Evolutionary conservation across 1,140 invertebrate genomes (phyloP).

Genomic region (Lepidurus apus): DNA sequence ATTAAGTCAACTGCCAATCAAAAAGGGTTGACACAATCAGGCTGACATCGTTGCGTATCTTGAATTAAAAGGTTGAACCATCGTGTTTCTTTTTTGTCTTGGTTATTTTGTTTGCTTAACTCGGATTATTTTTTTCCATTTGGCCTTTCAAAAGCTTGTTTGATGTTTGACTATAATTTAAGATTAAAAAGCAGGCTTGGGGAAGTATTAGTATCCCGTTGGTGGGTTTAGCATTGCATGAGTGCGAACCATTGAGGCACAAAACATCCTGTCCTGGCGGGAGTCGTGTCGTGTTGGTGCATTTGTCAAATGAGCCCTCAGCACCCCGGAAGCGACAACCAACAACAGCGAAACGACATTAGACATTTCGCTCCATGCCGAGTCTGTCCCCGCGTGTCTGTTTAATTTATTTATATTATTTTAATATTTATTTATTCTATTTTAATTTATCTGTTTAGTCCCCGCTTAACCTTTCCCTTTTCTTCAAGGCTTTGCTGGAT

Average conservation of each 20-base stretch:
- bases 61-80: neutral
- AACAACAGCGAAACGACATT: slow-evolving; percentile 21
- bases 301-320: slow-evolving; percentile 19
- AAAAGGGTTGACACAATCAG: neutral
- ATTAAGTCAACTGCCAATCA: slow-evolving; percentile 6
- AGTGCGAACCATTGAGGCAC: slow-evolving; percentile 4
- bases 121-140: neutral
- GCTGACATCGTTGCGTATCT: neutral
- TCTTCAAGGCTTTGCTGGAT: no score
- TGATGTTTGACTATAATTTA: neutral
- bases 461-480: neutral
- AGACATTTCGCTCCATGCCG: slow-evolving; percentile 14
- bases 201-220: slow-evolving; percentile 6
- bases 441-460: neutral
- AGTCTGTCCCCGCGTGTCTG: neutral
- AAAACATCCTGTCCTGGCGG: slow-evolving; percentile 14
- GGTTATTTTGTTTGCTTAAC: neutral
- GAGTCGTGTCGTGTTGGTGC: slow-evolving; percentile 20
- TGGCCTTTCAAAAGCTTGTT: neutral
- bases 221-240: neutral
- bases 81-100: neutral
- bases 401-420: neutral
- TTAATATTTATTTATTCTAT: neutral
- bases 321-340: slow-evolving; percentile 20
- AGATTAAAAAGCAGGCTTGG: neutral